These are phyloP conservation scores for Diprion similis DNA, from an alignment of 1,140 invertebrate genomes.

Conservation along the genomic window DNA sequence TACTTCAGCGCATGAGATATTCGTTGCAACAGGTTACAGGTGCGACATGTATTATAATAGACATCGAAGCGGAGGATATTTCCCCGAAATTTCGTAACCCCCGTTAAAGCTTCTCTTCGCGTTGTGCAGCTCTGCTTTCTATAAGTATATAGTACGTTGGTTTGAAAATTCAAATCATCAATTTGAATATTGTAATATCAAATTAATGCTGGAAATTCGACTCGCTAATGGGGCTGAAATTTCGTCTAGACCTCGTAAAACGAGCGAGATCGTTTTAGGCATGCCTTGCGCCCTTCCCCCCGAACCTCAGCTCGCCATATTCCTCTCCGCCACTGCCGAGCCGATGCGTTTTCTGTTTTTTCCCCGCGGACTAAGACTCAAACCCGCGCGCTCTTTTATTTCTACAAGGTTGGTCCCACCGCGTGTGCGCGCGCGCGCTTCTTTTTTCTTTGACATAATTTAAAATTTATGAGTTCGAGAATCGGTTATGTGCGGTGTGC, in stretches of 20 bases:
- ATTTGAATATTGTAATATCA: slow-evolving; percentile 58
- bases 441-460: slow-evolving; percentile 57
- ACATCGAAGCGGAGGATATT: no score
- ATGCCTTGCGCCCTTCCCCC: slow-evolving; percentile 29
- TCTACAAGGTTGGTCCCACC: slow-evolving; percentile 42
- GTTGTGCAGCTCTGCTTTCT: no score
- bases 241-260: slow-evolving; percentile 19
- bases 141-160: neutral
- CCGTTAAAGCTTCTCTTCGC: no score
- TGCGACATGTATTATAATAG: no score
- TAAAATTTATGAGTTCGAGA: slow-evolving; percentile 60
- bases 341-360: slow-evolving; percentile 34
- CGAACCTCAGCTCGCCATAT: slow-evolving; percentile 46
- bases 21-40: no score
- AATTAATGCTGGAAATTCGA: slow-evolving; percentile 56
- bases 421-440: slow-evolving; percentile 32
- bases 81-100: no score
- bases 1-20: no score
- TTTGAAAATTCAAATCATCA: slow-evolving; percentile 18
- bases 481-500: slow-evolving; percentile 46
- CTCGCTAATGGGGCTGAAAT: slow-evolving; percentile 32
- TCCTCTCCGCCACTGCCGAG: neutral
- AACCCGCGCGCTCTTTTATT: slow-evolving; percentile 38
- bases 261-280: slow-evolving; percentile 36
- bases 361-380: slow-evolving; percentile 27